Percentiles rank a stretch among this genome's conserved stretches.
These are phyloP conservation scores for Sicus ferrugineus DNA, from an alignment of 2,888 invertebrate genomes.

Conservation along the genomic window DNA sequence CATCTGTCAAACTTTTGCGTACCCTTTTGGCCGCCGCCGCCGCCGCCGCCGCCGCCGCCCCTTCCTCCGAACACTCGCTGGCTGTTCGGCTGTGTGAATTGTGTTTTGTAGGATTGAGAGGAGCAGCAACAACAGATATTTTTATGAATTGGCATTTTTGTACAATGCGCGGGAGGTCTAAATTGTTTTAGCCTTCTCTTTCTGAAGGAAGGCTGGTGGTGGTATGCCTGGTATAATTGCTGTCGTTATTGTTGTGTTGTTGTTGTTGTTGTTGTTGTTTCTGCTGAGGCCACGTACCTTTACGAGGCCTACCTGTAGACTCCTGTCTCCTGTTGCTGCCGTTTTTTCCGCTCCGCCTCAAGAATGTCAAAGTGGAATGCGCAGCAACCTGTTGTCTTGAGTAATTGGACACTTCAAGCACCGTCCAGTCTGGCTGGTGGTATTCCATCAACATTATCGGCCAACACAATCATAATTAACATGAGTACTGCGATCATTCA, in stretches of 20 bases:
- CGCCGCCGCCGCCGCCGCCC: not conserved
- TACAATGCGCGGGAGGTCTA: conserved; percentile 28
- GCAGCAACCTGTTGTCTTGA: conserved; percentile 29
- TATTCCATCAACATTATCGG: conserved; percentile 32
- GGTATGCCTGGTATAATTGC: conserved; percentile 12
- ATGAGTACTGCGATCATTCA: conserved; percentile 27
- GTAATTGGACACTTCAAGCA: conserved; percentile 31
- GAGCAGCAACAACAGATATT: not conserved
- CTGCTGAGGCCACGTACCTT: no score
- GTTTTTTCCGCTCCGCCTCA: conserved; percentile 4
- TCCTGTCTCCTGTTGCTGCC: not conserved
- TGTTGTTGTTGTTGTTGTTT: conserved; percentile 22
- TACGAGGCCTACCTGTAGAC: conserved; percentile 18
- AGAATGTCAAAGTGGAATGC: conserved; percentile 31
- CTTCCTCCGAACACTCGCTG: not conserved
- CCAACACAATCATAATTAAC: conserved; percentile 34
- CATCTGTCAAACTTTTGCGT: conserved; percentile 43
- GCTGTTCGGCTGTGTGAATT: not conserved
- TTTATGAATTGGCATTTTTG: conserved; percentile 32
- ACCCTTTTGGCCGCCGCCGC: conserved; percentile 7
- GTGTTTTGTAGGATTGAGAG: not conserved
- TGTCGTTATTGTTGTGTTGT: conserved; percentile 22
- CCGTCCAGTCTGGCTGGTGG: not conserved
- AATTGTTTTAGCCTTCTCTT: not conserved
- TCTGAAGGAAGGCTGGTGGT: not conserved